Evolutionary conservation across 2,888 invertebrate species (phyloP), one percentile per base, ranked within the genome.

Genomic region (Diachrysia chrysitis): DNA sequence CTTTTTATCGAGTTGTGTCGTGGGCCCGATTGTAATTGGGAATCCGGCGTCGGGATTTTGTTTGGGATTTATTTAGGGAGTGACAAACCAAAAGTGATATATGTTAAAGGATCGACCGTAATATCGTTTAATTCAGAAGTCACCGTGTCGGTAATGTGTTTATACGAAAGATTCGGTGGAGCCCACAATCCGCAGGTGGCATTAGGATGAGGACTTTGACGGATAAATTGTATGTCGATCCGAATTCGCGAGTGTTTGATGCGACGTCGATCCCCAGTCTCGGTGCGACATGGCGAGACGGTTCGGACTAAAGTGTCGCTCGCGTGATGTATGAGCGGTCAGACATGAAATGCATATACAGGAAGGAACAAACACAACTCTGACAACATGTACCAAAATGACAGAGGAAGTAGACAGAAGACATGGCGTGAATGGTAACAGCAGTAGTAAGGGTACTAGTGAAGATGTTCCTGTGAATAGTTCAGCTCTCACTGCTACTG

Each of bases 381-480:
- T 96, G 96, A 97, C 96, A 96, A 96, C 96, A 96, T 96, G 96
- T 96, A 95, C 95, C 94, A 95, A 95, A 95, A 95, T 95, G 95
- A 95, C 95, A 95, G 95, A 95, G 94, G 95, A 97, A 96, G 96
- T 96, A 95, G 96, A 96, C 96, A 96, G 96, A 96, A 96, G 96
- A 96, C 96, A 96, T 96, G 97, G 96, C 95, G 96, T 96, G 93
- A 96, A 96, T 96, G 97, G 96, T 93, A 96, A 96, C 95, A 96
- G 96, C 95, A 96, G 96, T 91, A 95, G 96, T 89, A 96, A 95
- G 91, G 92, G 92, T 89, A 92, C 91, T 72, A 91, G 84, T 86
- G 95, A 95, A 76, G 95, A 95, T 88, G 89, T 89, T 87, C 90
- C 93, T 84, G 95, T 95, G 88, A 91, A 89, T 82, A 91, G 86